phyloP scores from a whole-genome alignment of 2,113 vertebrate species.

The Nycticryphes semicollaris region DNA sequence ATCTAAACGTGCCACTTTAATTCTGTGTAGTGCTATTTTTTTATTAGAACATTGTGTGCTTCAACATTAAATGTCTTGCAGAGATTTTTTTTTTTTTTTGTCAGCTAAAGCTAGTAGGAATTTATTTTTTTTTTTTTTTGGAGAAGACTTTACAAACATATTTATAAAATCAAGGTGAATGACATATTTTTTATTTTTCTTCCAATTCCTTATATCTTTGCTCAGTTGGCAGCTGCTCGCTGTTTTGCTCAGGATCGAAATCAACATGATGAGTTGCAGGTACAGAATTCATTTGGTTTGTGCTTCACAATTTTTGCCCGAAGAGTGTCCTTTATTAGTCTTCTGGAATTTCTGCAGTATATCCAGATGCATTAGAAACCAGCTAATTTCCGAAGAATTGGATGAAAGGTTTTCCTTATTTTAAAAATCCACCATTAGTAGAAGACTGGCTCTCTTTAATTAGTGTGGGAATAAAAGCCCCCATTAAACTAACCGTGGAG shows the following conservation, averaged over 20 bases:
- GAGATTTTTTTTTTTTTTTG: neutral
- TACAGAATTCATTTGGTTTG: neutral
- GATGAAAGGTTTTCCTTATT: neutral
- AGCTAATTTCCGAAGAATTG: neutral
- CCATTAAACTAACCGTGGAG: neutral
- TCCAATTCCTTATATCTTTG: neutral
- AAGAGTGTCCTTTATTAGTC: neutral
- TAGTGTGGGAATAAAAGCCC: neutral
- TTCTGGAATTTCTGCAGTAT: neutral
- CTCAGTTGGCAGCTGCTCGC: neutral
- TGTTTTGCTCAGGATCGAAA: conserved; percentile 3
- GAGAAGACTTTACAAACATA: conserved; percentile 2
- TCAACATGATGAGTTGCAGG: neutral
- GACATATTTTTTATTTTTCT: neutral
- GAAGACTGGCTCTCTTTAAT: neutral
- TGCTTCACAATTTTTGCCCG: neutral
- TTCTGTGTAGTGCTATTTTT: conserved; percentile 34
- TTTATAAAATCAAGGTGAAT: conserved; percentile 38
- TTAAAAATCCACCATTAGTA: neutral
- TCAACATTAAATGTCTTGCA: neutral
- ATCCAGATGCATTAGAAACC: neutral
- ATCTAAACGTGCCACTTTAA: conserved; percentile 48
- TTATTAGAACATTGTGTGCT: conserved; percentile 54
- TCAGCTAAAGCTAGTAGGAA: neutral
- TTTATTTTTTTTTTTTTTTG: neutral